Conservation (phyloP, 2,113 vertebrate genomes). For the Anseranas semipalmata region DNA sequence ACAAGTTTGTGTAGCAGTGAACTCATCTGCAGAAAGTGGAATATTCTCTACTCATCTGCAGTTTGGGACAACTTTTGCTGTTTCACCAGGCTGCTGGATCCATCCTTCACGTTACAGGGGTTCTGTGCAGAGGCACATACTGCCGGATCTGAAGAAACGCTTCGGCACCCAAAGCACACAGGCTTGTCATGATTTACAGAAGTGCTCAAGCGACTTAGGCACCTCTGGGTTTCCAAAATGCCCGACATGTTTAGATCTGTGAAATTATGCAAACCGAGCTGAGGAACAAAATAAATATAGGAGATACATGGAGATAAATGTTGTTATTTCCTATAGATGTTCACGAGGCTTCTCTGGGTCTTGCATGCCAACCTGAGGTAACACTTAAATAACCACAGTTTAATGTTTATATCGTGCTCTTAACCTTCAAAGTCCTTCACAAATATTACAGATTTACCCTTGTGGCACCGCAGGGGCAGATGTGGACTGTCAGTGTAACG, state of each 20-base stretch:
- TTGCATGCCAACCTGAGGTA: not conserved
- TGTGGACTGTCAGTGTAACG: not conserved
- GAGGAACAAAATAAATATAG: not conserved
- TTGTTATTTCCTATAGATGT: not conserved
- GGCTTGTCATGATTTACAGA: not conserved
- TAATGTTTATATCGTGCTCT: not conserved
- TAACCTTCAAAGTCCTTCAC: not conserved
- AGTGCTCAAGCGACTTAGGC: not conserved
- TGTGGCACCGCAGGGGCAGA: not conserved
- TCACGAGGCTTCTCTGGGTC: not conserved
- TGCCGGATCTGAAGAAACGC: not conserved
- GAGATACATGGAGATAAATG: not conserved
- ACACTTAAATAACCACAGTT: not conserved
- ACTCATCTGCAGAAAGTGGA: not conserved
- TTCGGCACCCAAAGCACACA: not conserved
- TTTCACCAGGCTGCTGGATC: not conserved
- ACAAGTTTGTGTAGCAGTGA: not conserved
- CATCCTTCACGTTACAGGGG: accelerated
- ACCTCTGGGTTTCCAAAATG: accelerated
- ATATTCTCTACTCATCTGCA: not conserved
- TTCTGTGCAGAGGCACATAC: not conserved
- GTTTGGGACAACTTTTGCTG: not conserved
- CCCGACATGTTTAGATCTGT: not conserved
- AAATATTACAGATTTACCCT: not conserved
- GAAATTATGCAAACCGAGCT: not conserved